Conservation (phyloP, 2,113 vertebrate species). For the Haemorhous mexicanus region DNA sequence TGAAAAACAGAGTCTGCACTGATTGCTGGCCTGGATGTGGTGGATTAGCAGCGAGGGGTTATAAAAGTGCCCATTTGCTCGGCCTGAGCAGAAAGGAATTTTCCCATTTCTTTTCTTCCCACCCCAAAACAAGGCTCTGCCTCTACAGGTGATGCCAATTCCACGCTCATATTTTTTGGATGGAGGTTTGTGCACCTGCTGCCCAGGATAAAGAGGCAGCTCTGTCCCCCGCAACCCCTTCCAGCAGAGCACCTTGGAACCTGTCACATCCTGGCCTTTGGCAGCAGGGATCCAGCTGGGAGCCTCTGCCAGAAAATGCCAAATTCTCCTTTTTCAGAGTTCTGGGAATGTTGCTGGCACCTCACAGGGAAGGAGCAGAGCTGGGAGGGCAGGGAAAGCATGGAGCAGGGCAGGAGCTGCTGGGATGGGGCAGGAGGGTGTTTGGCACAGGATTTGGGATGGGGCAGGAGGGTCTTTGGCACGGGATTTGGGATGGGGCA, state of each 20-base stretch:
- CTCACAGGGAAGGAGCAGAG: background rate
- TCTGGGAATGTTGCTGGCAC: background rate
- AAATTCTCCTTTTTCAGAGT: background rate
- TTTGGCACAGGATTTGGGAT: no score
- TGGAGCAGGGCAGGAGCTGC: background rate
- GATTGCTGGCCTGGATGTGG: background rate
- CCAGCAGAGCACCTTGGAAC: background rate
- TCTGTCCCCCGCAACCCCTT: background rate
- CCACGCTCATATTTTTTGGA: background rate
- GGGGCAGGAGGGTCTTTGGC: no score
- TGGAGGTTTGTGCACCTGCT: slow-evolving; percentile 20
- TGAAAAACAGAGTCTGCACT: background rate
- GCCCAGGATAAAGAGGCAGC: background rate
- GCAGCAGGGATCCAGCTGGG: background rate
- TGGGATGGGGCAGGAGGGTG: no score
- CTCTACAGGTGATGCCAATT: slow-evolving; percentile 4
- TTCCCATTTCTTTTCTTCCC: background rate
- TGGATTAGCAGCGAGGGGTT: background rate
- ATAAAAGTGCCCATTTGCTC: background rate
- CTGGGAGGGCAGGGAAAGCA: background rate
- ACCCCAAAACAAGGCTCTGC: background rate
- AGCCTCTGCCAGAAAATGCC: background rate
- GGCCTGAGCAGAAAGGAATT: background rate
- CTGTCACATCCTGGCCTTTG: background rate
- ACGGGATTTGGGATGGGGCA: no score